A percentile compares a stretch with the other conserved stretches of the same genome.
These are phyloP conservation scores for Talpa occidentalis DNA, from an alignment of 2,113 vertebrate species.

Conservation along the genomic window DNA sequence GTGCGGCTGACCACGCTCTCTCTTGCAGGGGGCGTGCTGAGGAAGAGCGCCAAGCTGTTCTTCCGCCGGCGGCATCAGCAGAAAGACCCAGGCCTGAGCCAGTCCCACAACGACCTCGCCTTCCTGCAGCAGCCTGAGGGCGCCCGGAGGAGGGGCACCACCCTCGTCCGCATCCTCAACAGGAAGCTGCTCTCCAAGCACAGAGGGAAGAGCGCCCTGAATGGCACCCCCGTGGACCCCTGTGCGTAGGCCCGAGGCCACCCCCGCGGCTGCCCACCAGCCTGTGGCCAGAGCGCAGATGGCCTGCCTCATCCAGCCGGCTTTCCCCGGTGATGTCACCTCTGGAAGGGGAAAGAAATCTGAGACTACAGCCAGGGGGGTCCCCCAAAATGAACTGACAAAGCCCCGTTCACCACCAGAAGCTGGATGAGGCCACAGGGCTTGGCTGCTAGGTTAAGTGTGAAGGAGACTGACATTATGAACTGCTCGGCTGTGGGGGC, in stretches of 20 bases:
- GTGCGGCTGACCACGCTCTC: constrained; percentile 34
- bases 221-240: constrained; percentile 83
- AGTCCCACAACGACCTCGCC: constrained; percentile 96
- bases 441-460: too few relatives aligned
- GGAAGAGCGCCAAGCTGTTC: constrained; percentile 95
- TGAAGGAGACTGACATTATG: too few relatives aligned
- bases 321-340: neutral
- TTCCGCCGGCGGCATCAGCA: constrained; percentile 95
- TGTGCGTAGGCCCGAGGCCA: neutral
- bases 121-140: constrained; percentile 93
- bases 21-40: constrained; percentile 92
- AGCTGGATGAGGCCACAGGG: fast-evolving
- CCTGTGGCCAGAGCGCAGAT: neutral
- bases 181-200: constrained; percentile 90
- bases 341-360: neutral
- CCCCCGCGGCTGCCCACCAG: constrained; percentile 84
- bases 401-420: neutral
- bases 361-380: neutral
- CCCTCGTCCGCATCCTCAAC: constrained; percentile 91
- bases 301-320: neutral
- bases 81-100: constrained; percentile 97
- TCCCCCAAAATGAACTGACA: neutral
- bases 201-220: constrained; percentile 88
- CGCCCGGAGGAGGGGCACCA: constrained; percentile 89
- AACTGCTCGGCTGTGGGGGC: too few relatives aligned